Evolutionary conservation across 2,797 vertebrate species (phyloP).

Genomic region (Rousettus madagascariensis): DNA sequence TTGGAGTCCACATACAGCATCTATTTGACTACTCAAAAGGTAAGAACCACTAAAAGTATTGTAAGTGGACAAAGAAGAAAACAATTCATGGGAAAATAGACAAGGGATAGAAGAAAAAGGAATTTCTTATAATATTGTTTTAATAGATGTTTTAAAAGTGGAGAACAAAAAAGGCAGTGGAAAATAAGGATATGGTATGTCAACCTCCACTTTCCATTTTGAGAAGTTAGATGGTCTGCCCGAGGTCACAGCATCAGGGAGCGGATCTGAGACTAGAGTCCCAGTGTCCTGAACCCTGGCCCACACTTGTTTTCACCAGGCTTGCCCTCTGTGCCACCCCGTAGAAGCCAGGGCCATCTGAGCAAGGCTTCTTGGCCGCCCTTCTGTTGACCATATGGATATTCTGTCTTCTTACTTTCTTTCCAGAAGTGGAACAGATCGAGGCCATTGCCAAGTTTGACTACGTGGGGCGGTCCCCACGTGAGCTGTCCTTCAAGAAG

Average conservation of each 20-base stretch:
- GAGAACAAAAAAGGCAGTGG: background rate
- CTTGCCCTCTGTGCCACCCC: background rate
- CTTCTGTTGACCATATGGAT: background rate
- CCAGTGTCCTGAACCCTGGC: background rate
- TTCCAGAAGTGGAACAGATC: slow-evolving; percentile 96
- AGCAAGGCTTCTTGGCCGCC: background rate
- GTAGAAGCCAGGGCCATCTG: background rate
- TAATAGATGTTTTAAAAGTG: background rate
- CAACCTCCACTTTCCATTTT: background rate
- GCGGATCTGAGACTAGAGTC: background rate
- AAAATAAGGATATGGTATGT: background rate
- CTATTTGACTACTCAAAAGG: background rate
- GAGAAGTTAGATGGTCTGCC: background rate
- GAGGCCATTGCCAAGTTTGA: slow-evolving; percentile 99
- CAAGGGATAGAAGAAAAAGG: background rate
- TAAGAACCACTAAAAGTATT: background rate
- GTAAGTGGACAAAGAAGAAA: background rate
- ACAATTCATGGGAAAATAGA: background rate
- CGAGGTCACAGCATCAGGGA: background rate
- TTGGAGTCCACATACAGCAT: background rate
- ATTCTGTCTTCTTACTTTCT: background rate
- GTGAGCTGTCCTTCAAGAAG: slow-evolving; percentile 98
- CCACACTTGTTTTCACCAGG: background rate
- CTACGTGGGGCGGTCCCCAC: slow-evolving; percentile 93
- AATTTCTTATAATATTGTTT: background rate